Evolutionary conservation across 2,888 invertebrate species (phyloP), one percentile per base, ranked within the genome.

Genomic region (Cephus pygmeus): DNA sequence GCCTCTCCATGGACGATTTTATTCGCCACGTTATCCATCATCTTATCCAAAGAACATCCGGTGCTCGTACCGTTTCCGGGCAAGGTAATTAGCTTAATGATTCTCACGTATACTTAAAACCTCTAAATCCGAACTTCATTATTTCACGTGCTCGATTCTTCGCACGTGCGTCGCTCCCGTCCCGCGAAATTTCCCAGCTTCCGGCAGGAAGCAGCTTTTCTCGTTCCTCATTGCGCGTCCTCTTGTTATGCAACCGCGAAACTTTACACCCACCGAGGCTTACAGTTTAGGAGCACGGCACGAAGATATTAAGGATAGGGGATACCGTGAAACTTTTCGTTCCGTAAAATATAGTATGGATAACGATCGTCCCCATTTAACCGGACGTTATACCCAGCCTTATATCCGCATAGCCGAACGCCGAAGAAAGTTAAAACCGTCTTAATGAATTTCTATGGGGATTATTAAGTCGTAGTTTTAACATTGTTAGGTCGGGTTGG

Each of bases 21-120:
- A 96, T 92, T 98, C 98, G 77, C 98, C 98, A 0, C 95, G 97
- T 79, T 99, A 98, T 93, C 99, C 99, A 82, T 98, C 98, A 87
- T 96, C 96, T 87, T 99, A 99, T 92, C 98, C 98, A 33, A 96
- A 96, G 91, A 97, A 98, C 91, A 95, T 97, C 88, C 94, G 96
- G 88, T 98, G 98, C 92, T 95, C 96, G 80, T 98, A 97, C 92
- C 95, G 96, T 89, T 97, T 99, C 91, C 94, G 96, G 87, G 98
- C 98, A 77, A 95, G 96, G 96, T 96, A 90, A 89, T 83, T 86
- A 84, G 3, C 11, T 9, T 0, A n/a, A 30, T 4, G 6, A 71
- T 15, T 30, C 36, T 9, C 23, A 31, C 71, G 1, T 73, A 34
- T 1, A 40, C 34, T 56, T 33, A 9, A 30, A 35, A 40, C 9